Base-by-base conservation (phyloP, 92 coral and sea anemone species). In the Palythoa grandis region DNA sequence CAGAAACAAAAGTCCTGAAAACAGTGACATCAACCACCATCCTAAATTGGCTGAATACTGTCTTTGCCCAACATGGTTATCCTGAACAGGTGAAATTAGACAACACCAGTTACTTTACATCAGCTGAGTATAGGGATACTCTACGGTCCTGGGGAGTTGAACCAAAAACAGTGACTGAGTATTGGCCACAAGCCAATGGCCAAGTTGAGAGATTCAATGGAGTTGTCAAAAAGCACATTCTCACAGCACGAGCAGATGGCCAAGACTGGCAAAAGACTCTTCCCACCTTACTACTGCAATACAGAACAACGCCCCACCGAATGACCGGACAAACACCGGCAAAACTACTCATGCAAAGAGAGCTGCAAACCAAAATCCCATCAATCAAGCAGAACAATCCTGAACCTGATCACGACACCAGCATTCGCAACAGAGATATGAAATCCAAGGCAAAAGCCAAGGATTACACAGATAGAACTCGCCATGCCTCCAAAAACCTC, bases 41-140 rank as follows among this genome's bases (percentile, higher is more conserved):
- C 37, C 38, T 67, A 6, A 77, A 88, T 75, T 58, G 90, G 92
- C 90, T 86, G 48, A 37, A 69, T 24, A 16, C 85, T 1, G 83
- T 92, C 25, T 89, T 92, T 66, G 88, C 87, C 15, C 38, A 43
- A 85, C 89, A 88, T 35, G 94, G 88, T 29, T 91, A 88, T 47
- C 92, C 86, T 2, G 17, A 78, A 48, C 40, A 60, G 69, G 40
- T 91, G 74, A 86, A 88, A 83, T 84, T 89, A 9, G 94, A 89
- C 85, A 91, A 88, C 84, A 80, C 94, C 5, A 78, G 91, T 5
- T 86, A 88, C 75, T 91, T 91, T 79, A 83, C 87, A 22, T 86
- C 90, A 16, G 35, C 65, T 38, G 92, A 91, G 79, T 91, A 87
- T 87, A 57, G 48, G 63, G 71, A 77, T 43, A 91, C 90, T 7